Conservation (phyloP, 2,797 vertebrate species). For the Manis javanica region DNA sequence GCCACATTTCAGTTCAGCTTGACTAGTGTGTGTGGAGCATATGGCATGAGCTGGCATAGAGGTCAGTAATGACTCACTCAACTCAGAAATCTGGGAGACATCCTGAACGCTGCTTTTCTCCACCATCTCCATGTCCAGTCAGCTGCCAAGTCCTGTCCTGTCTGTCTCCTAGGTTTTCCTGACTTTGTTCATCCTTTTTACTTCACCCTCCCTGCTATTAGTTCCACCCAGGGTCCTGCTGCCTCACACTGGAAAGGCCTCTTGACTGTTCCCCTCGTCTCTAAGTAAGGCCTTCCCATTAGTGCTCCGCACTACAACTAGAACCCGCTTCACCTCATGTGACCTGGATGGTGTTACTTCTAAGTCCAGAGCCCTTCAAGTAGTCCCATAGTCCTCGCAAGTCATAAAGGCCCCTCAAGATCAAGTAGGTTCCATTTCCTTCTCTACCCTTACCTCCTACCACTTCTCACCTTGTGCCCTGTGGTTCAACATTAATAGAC, state of each 20-base stretch:
- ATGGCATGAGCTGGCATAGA: too few species aligned
- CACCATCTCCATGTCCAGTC: neutral
- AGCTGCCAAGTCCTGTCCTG: neutral
- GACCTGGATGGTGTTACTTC: neutral
- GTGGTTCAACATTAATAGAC: neutral
- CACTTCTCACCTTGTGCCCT: neutral
- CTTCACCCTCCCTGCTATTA: neutral
- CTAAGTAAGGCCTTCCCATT: neutral
- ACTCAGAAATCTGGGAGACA: too few species aligned
- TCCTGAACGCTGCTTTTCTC: neutral
- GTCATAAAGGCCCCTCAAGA: neutral
- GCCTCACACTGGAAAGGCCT: neutral
- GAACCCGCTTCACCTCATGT: neutral
- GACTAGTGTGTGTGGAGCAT: fast-evolving
- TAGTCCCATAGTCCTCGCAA: neutral
- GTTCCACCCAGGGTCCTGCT: neutral
- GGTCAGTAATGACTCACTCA: neutral
- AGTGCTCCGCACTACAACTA: neutral
- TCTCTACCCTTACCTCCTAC: neutral
- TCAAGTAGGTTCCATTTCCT: neutral
- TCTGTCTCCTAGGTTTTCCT: neutral
- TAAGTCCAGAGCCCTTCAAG: neutral
- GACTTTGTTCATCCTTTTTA: neutral
- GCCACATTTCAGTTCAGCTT: neutral
- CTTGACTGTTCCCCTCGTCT: neutral